These are phyloP conservation scores for Chaunax sp. DNA, from an alignment of 2,797 vertebrate genomes.

Conservation along the genomic window DNA sequence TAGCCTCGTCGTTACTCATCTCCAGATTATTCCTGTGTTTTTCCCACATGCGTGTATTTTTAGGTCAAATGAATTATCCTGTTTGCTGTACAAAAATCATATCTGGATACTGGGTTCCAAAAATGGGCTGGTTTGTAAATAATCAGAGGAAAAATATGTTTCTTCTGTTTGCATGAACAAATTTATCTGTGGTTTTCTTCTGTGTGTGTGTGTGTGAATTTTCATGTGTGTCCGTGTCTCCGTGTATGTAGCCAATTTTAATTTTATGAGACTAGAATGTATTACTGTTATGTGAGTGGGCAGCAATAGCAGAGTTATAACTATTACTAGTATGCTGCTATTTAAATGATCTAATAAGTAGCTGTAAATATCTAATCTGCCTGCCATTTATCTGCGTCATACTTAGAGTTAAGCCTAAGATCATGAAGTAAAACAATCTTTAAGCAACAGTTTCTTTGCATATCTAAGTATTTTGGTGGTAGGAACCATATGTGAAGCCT, in stretches of 20 bases:
- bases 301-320: conserved; percentile 33
- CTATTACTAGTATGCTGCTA: conserved; percentile 41
- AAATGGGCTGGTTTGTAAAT: conserved; percentile 66
- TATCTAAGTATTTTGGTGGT: conserved; percentile 16
- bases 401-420: conserved; percentile 38
- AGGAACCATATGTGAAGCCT: conserved; percentile 21
- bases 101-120: conserved; percentile 62
- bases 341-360: conserved; percentile 54
- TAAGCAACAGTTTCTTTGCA: conserved; percentile 29
- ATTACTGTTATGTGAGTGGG: conserved; percentile 43
- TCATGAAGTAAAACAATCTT: conserved; percentile 45
- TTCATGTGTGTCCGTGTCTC: conserved; percentile 57
- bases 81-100: conserved; percentile 58
- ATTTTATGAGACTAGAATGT: conserved; percentile 57
- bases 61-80: conserved; percentile 66
- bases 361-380: not conserved
- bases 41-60: conserved; percentile 51
- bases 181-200: conserved; percentile 45
- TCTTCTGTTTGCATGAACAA: conserved; percentile 65
- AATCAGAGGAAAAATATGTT: conserved; percentile 65
- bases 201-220: conserved; percentile 34
- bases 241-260: conserved; percentile 45
- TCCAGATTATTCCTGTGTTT: conserved; percentile 49
- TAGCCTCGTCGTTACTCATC: conserved; percentile 20
- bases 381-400: conserved; percentile 48